phyloP scores from a whole-genome alignment of 1,140 invertebrate species.

The Spodoptera litura region DNA sequence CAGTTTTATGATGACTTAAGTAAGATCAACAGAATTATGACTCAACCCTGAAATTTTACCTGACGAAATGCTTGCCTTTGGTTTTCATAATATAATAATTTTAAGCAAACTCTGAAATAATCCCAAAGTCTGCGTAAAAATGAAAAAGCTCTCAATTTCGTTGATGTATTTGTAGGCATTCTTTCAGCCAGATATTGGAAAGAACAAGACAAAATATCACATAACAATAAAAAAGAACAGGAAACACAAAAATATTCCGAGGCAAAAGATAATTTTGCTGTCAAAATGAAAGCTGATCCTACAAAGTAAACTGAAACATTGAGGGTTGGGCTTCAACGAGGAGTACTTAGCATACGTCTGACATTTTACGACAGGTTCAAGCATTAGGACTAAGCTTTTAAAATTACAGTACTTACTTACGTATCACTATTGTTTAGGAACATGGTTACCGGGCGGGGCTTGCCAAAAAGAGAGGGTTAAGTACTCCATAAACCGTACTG shows the following conservation, averaged over 20 bases:
- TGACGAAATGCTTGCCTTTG: not conserved
- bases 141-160: too few relatives aligned
- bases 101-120: not conserved
- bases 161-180: too few relatives aligned
- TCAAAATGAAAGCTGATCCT: not conserved
- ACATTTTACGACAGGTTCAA: conserved; percentile 14
- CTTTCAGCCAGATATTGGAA: too few relatives aligned
- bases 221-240: too few relatives aligned
- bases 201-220: too few relatives aligned
- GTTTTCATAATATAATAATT: not conserved
- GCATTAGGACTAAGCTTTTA: conserved; percentile 10
- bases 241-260: too few relatives aligned
- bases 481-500: conserved; percentile 62
- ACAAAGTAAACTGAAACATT: conserved; percentile 17
- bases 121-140: too few relatives aligned
- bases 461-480: conserved; percentile 62
- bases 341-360: conserved; percentile 14
- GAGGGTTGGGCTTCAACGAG: not conserved
- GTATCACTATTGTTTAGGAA: conserved; percentile 34
- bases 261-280: not conserved
- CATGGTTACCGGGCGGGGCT: conserved; percentile 11
- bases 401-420: not conserved
- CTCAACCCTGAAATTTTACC: not conserved
- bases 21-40: conserved; percentile 1
- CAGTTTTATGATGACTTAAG: conserved; percentile 1